Evolutionary conservation across 2,888 invertebrate genomes (phyloP), one percentile per base, ranked within the genome.

Genomic region (Eristalis pertinax): DNA sequence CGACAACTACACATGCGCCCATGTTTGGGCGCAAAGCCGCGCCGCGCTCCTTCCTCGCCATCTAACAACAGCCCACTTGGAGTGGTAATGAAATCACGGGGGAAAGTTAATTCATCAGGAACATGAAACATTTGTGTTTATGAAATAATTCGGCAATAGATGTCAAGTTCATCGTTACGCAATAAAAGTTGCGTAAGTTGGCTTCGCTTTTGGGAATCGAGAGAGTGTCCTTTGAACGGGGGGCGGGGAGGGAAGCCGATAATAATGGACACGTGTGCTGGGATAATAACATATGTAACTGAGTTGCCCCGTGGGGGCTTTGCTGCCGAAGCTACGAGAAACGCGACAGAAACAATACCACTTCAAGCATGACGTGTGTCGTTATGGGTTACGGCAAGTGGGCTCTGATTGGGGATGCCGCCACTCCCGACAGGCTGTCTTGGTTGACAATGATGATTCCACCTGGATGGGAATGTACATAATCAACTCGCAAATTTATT

Each of bases 91-190:
- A 74, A 75, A 70, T 82, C 65, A 38, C n/a, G 63, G 56, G 56
- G 41, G 43, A 50, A 38, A 38, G 29, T 63, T n/a, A 72, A 76
- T 50, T 73, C 65, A 70, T 32, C 22, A 24, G 62, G 19, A 41
- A 38, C 56, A 64, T 41, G 29, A 70, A 70, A 29, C 56, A 29
- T 35, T 63, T 62, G 78, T 75, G 38, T 38, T 38, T 38, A 13
- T 58, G 70, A 76, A 68, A 72, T 50, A 80, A 62, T 72, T 76
- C 32, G 26, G 63, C 72, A 79, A 84, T 80, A 84, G 76, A 84
- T 80, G 84, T 84, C 84, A 84, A 84, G 84, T 84, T 84, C 84
- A 80, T 76, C 63, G 80, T 80, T 76, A 76, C 68, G 63, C 41
- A 80, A 84, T 76, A 72, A 73, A 68, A 72, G 72, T 76, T 80